phyloP scores from a whole-genome alignment of 2,797 vertebrate genomes.

The Triplophysa yarkandensis region DNA sequence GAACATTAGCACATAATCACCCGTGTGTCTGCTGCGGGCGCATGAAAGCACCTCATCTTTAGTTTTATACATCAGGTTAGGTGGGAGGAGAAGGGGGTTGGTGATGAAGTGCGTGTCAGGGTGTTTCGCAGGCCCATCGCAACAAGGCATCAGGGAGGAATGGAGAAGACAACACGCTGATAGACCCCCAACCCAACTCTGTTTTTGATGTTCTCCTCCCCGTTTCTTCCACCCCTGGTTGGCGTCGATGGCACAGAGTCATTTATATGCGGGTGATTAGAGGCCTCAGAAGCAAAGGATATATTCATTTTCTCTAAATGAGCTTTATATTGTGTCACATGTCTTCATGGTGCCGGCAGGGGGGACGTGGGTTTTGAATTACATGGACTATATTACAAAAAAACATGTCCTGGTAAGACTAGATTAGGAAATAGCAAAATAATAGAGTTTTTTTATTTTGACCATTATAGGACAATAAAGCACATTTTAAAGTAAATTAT shows the following conservation, averaged over 20 bases:
- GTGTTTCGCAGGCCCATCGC: slow-evolving; percentile 34
- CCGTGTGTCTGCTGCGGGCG: slow-evolving; percentile 48
- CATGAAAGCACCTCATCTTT: slow-evolving; percentile 51
- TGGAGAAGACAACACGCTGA: slow-evolving; percentile 31
- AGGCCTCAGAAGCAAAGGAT: slow-evolving; percentile 60
- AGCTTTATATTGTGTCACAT: slow-evolving; percentile 53
- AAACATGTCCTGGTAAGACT: background rate
- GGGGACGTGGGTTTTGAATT: background rate
- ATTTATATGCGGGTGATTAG: slow-evolving; percentile 66
- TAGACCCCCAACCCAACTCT: slow-evolving; percentile 25
- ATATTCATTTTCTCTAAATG: slow-evolving; percentile 65
- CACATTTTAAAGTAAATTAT: background rate
- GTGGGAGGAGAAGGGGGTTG: slow-evolving; percentile 23
- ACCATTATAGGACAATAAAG: background rate
- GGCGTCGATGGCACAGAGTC: slow-evolving; percentile 40
- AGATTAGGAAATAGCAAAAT: background rate
- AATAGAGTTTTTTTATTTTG: background rate
- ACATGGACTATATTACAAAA: background rate
- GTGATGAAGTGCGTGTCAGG: slow-evolving; percentile 44
- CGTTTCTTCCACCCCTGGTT: slow-evolving; percentile 39
- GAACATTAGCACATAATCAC: slow-evolving; percentile 59
- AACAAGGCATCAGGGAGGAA: slow-evolving; percentile 38
- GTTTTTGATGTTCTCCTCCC: slow-evolving; percentile 27
- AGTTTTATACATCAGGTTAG: slow-evolving; percentile 39
- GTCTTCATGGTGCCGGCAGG: background rate